These are phyloP conservation scores for Perizoma affinitatum DNA, from an alignment of 2,888 invertebrate genomes.

Conservation along the genomic window DNA sequence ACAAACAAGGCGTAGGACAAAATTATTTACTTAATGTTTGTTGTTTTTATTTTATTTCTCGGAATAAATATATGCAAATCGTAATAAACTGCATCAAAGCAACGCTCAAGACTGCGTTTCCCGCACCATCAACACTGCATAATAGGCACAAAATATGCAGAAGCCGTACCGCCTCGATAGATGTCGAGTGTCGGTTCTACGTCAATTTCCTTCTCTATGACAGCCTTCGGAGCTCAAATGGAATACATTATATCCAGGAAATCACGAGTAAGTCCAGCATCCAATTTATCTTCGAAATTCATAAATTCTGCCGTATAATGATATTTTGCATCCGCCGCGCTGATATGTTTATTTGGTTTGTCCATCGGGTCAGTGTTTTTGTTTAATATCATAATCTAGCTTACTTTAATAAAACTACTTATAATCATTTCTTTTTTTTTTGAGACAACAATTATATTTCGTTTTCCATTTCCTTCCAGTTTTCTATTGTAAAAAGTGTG, in stretches of 20 bases:
- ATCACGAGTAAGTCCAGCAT: slow-evolving; percentile 74
- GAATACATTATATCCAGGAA: slow-evolving; percentile 82
- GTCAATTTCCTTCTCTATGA: slow-evolving; percentile 59
- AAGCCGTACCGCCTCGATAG: slow-evolving; percentile 28
- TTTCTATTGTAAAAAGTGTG: no score
- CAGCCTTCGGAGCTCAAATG: slow-evolving; percentile 69
- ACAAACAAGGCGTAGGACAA: no score
- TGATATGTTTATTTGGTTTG: slow-evolving; percentile 46
- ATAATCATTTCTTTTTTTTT: no score
- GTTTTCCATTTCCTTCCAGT: no score
- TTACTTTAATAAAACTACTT: neutral
- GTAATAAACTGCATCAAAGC: slow-evolving; percentile 9
- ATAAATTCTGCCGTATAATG: slow-evolving; percentile 75
- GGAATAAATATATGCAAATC: slow-evolving; percentile 14
- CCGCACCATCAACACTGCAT: slow-evolving; percentile 22
- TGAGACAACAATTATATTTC: no score
- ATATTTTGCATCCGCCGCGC: slow-evolving; percentile 73
- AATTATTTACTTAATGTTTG: neutral
- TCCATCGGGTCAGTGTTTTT: slow-evolving; percentile 34
- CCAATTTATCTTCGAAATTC: slow-evolving; percentile 81
- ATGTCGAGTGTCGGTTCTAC: slow-evolving; percentile 47
- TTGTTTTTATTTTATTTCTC: slow-evolving; percentile 1
- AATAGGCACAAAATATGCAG: slow-evolving; percentile 32
- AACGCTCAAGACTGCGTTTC: slow-evolving; percentile 10
- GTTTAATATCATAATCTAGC: slow-evolving; percentile 14